Conservation (phyloP, 2,113 vertebrate genomes). For the Hyperopisus bebe region DNA sequence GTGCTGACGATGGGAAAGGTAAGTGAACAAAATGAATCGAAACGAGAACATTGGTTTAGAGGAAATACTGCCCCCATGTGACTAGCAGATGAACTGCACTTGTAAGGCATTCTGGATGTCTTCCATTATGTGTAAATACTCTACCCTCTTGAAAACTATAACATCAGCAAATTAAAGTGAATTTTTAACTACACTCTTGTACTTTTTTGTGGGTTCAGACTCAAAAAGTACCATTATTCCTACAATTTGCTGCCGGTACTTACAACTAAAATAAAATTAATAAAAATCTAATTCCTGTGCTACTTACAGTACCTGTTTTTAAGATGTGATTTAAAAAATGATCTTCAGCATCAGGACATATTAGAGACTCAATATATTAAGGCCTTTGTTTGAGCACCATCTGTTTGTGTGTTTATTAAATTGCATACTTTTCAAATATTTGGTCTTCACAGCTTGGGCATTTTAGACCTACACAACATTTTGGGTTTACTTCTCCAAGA, state of each 20-base stretch:
- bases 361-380: slow-evolving; percentile 27
- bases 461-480: not conserved
- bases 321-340: not conserved
- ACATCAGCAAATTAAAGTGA: slow-evolving; percentile 61
- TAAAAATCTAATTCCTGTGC: not conserved
- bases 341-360: slow-evolving; percentile 11
- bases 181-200: slow-evolving; percentile 17
- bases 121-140: not conserved
- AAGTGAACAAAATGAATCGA: not conserved
- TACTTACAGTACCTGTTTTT: slow-evolving; percentile 11
- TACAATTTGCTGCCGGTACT: slow-evolving; percentile 8
- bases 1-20: not conserved
- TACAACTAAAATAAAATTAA: not conserved
- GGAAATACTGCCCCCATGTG: slow-evolving; percentile 39
- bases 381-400: slow-evolving; percentile 35
- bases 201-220: not conserved
- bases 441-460: slow-evolving; percentile 21
- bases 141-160: slow-evolving; percentile 37
- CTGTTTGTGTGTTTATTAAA: slow-evolving; percentile 21
- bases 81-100: slow-evolving; percentile 35
- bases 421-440: slow-evolving; percentile 31
- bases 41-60: not conserved
- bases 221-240: not conserved
- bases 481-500: not conserved
- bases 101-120: slow-evolving; percentile 15